Base-by-base conservation (phyloP, 2,113 vertebrate genomes). In the Cinclus cinclus region DNA sequence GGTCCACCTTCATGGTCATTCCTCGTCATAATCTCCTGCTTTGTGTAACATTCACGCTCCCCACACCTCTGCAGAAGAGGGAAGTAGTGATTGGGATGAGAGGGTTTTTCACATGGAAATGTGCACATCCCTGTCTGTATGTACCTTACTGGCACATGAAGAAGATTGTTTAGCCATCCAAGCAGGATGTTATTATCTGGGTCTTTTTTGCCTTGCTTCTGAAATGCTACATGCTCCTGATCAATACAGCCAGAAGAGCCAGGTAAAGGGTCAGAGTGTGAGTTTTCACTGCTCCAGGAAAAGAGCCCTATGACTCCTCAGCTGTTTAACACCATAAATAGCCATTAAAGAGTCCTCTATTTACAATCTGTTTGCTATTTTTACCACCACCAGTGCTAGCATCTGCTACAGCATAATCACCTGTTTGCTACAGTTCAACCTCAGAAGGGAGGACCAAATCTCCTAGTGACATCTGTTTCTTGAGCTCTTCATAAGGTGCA, bases 291-390 rank as follows among this genome's bases (percentile, higher is more conserved):
- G 8, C n/a, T 62, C 15, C 59, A 86, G 41, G 4, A 31, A 56
- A 65, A 60, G 19, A 74, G 15, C 21, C 56, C 42, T 46, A 35
- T 49, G 41, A 73, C 41, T 79, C 37, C 31, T 88, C 41, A 88
- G 23, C 68, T 83, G 55, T 37, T 92, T 85, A 37, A 83, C 42
- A 77, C 50, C 49, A 79, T 14, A 55, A 86, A 55, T 16, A 49
- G 41, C 41, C 62, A 86, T 73, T 64, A 53, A 83, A 56, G 23
- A 83, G 35, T 28, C 41, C 70, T 58, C 89, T 58, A 23, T 83
- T 86, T 90, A 77, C 80, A 68, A 94, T 67, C 87, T 91, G 76
- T 50, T 81, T 81, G 13, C 17, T 77, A 62, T 81, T 94, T 76
- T 60, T 81, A 74, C 35, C 30, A 64, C 49, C 79, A 56, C 11